Base-by-base conservation (phyloP, 2,888 invertebrate species). In the Uropetala carovei region DNA sequence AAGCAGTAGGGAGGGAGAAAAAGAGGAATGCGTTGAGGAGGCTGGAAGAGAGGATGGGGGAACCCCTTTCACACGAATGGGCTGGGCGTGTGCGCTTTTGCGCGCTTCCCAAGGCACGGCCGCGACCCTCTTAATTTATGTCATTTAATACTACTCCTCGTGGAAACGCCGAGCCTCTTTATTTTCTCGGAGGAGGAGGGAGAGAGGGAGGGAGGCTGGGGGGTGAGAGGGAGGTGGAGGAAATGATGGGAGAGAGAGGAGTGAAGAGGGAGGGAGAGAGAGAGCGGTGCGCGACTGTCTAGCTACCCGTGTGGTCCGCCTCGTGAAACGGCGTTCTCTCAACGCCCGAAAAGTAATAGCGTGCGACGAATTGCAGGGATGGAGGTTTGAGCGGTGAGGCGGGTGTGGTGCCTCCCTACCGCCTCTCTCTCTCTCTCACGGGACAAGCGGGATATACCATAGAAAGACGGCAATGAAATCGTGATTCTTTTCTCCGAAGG, bases 341-440 rank as follows among this genome's bases (percentile, higher is more conserved):
- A 60, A 86, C 86, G 86, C 60, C 86, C 86, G 86, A 30, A 64
- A 86, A 86, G 60, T 86, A 86, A 86, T 86, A 86, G 60, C 86
- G 86, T 60, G 86, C 59, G 86, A 86, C 86, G 86, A 86, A 86
- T 86, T 30, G 86, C 30, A 30, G 0, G 68, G 11, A 68, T 18
- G 22, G 11, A 68, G 68, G 22, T 18, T 68, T 16, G 68, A 68
- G 68, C 5, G 43, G 43, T 68, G 68, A 68, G 68, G 22, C 68
- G 68, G 68, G 68, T 68, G 68, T 68, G 68, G 68, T 68, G 68
- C 68, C 68, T 68, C n/a, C 68, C 22, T 10, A 68, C 68, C 18
- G 9, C 68, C 68, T n/a, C n/a, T n/a, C n/a, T n/a, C n/a, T n/a
- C n/a, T n/a, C n/a, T n/a, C n/a, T 68, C 18, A 68, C 22, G 68